phyloP scores from a whole-genome alignment of 2,888 invertebrate species.

The Serripes groenlandicus region DNA sequence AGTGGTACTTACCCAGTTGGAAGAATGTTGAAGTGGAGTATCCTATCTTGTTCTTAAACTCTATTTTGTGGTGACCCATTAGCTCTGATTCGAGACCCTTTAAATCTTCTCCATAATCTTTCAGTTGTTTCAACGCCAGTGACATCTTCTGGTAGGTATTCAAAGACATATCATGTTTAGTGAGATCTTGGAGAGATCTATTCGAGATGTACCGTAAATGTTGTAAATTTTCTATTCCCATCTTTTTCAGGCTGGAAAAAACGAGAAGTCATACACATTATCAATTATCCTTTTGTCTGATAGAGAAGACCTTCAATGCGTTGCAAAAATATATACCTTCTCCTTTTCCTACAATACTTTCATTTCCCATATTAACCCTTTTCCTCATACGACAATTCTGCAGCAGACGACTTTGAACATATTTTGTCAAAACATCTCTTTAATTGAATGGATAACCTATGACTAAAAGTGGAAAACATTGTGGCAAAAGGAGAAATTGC shows the following conservation, averaged over 20 bases:
- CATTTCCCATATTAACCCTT: too few relatives aligned
- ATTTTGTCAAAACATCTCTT: too few relatives aligned
- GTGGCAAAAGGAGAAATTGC: too few relatives aligned
- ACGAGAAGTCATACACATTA: not conserved
- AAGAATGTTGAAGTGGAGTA: slow-evolving; percentile 46
- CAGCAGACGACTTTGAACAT: too few relatives aligned
- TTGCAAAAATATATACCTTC: too few relatives aligned
- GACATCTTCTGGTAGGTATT: slow-evolving; percentile 52
- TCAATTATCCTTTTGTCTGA: too few relatives aligned
- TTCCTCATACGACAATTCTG: too few relatives aligned
- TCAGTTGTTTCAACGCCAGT: slow-evolving; percentile 34
- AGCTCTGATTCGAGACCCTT: slow-evolving; percentile 51
- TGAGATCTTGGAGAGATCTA: slow-evolving; percentile 34
- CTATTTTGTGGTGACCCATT: slow-evolving; percentile 54
- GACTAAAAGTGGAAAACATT: too few relatives aligned
- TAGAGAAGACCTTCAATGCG: not conserved
- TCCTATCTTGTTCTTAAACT: slow-evolving; percentile 10
- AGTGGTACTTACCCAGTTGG: slow-evolving; percentile 41
- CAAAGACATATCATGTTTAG: slow-evolving; percentile 44
- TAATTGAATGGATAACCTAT: too few relatives aligned
- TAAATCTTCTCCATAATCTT: slow-evolving; percentile 23
- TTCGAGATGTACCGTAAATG: slow-evolving; percentile 45
- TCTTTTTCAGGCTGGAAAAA: slow-evolving; percentile 45
- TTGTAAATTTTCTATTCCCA: slow-evolving; percentile 45
- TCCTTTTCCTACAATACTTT: too few relatives aligned